Evolutionary conservation across 35 echinoderm and acorn worm species (phyloP).

Genomic region (Nesometra sesokonis): DNA sequence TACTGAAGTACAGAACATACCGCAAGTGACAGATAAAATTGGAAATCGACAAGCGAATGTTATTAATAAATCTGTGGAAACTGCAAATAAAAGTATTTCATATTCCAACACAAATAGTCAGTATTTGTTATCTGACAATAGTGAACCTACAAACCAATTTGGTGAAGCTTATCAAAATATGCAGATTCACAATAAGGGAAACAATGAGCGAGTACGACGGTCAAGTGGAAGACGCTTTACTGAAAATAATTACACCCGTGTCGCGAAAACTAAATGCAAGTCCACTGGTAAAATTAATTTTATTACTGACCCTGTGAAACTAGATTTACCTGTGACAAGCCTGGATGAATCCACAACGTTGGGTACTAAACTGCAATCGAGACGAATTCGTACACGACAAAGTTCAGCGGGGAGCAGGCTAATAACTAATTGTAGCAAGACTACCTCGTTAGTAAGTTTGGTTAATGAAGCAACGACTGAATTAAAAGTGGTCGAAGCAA

Average conservation of each 20-base stretch:
- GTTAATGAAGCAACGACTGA: background rate
- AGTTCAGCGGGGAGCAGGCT: background rate
- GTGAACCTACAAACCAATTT: too few relatives aligned
- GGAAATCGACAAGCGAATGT: too few relatives aligned
- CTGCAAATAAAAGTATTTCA: too few relatives aligned
- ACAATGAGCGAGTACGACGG: background rate
- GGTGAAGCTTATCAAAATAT: too few relatives aligned
- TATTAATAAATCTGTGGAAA: too few relatives aligned
- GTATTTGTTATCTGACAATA: too few relatives aligned
- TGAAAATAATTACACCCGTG: background rate
- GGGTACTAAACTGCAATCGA: background rate
- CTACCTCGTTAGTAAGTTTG: background rate
- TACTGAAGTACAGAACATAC: background rate
- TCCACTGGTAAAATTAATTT: too few relatives aligned
- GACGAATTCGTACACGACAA: background rate
- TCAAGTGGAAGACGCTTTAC: background rate
- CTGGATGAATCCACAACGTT: background rate
- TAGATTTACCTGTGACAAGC: too few relatives aligned
- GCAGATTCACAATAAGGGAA: background rate
- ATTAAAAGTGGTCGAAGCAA: background rate
- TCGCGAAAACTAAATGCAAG: too few relatives aligned
- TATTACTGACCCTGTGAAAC: too few relatives aligned
- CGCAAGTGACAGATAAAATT: background rate
- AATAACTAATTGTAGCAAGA: background rate
- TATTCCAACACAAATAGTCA: too few relatives aligned